Conservation (phyloP, 2,888 invertebrate genomes). For the Galeruca laticollis region DNA sequence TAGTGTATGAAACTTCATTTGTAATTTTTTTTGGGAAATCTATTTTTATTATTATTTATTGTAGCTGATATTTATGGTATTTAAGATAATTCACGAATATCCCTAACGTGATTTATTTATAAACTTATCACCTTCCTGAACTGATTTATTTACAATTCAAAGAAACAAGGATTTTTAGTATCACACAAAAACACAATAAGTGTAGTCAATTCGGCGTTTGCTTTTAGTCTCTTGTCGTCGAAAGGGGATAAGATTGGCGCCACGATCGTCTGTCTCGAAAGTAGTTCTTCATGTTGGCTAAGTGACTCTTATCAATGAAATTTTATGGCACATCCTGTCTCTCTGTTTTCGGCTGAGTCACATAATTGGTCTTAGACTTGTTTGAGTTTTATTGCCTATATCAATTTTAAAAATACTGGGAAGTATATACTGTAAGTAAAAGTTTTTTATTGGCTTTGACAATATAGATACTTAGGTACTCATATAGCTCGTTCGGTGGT, state of each 20-base stretch:
- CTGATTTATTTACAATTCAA: background rate
- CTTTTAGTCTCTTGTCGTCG: conserved; percentile 15
- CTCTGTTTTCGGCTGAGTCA: conserved; percentile 53
- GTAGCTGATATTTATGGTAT: too few relatives aligned
- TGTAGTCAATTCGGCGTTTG: conserved; percentile 26
- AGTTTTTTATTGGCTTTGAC: too few relatives aligned
- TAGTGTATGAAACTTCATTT: too few relatives aligned
- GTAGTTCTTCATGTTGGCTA: conserved; percentile 59
- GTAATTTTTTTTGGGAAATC: too few relatives aligned
- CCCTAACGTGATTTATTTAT: too few relatives aligned
- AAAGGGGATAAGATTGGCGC: conserved; percentile 53
- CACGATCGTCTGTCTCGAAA: conserved; percentile 58
- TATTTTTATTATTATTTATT: too few relatives aligned
- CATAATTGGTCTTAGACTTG: conserved; percentile 50
- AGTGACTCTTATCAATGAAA: conserved; percentile 59
- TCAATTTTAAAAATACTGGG: background rate
- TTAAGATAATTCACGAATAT: too few relatives aligned
- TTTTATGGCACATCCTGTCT: conserved; percentile 57
- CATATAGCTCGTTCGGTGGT: too few relatives aligned
- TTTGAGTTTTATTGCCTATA: conserved; percentile 26
- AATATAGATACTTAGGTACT: too few relatives aligned
- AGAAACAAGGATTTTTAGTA: conserved; percentile 8
- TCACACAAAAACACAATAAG: conserved; percentile 22
- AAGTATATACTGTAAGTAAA: too few relatives aligned
- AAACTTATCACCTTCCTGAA: background rate